phyloP scores from a whole-genome alignment of 2,113 vertebrate genomes.

The Salvelinus namaycush region DNA sequence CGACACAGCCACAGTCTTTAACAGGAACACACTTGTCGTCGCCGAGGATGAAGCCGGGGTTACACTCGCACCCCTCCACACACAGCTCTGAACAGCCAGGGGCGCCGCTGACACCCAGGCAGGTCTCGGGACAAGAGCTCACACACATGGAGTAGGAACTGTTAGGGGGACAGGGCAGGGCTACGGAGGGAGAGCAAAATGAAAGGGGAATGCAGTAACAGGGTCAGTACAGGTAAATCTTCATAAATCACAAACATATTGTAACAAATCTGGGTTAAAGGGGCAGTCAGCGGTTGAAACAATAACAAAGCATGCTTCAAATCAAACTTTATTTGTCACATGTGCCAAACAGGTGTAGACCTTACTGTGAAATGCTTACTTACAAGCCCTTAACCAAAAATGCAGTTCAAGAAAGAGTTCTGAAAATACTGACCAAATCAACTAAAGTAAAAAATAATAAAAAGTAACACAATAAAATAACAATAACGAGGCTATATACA shows the following conservation, averaged over 20 bases:
- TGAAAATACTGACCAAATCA: too few species aligned
- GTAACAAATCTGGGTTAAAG: too few species aligned
- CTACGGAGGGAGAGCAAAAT: conserved; percentile 39
- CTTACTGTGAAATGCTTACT: too few species aligned
- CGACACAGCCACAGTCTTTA: conserved; percentile 75
- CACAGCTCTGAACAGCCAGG: conserved; percentile 65
- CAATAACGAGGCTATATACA: too few species aligned
- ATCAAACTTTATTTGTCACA: too few species aligned
- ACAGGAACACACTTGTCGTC: conserved; percentile 66
- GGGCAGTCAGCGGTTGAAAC: too few species aligned
- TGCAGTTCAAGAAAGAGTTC: too few species aligned
- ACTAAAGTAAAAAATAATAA: too few species aligned
- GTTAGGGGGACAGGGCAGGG: conserved; percentile 73
- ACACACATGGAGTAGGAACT: conserved; percentile 79
- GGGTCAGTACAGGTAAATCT: not conserved
- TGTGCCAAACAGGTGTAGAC: too few species aligned
- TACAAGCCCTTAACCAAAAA: too few species aligned
- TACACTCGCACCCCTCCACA: conserved; percentile 76
- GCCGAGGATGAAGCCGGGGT: conserved; percentile 76
- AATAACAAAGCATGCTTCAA: too few species aligned
- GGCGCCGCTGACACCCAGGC: conserved; percentile 55
- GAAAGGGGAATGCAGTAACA: not conserved
- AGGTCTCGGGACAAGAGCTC: conserved; percentile 73
- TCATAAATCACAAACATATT: not conserved
- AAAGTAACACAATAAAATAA: too few species aligned